phyloP scores from a whole-genome alignment of 2,797 vertebrate genomes.

The Glyptemys insculpta region DNA sequence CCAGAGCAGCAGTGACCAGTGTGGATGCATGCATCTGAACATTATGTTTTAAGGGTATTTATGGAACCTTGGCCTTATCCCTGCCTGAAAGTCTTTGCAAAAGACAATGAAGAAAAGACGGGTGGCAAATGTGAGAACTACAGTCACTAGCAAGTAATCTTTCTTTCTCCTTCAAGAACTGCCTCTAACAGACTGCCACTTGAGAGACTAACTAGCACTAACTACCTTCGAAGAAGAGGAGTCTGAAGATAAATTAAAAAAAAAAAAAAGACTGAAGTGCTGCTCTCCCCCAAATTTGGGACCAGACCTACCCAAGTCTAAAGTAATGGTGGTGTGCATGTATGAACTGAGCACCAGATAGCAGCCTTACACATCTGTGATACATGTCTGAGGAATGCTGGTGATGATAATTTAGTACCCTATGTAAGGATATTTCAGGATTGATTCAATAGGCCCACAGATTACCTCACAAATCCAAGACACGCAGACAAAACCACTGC shows the following conservation, averaged over 20 bases:
- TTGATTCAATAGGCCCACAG: too few relatives aligned
- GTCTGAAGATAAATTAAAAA: background rate
- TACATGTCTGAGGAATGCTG: too few relatives aligned
- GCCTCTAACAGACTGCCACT: background rate
- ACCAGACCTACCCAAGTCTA: background rate
- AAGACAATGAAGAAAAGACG: background rate
- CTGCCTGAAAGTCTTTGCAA: background rate
- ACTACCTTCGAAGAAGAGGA: background rate
- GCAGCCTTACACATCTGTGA: too few relatives aligned
- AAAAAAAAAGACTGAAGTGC: background rate
- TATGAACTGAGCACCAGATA: too few relatives aligned
- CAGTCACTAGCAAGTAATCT: background rate
- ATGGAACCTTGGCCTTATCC: background rate
- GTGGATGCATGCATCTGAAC: background rate
- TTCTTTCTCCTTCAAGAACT: background rate
- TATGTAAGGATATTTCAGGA: too few relatives aligned
- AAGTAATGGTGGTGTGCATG: background rate
- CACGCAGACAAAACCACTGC: too few relatives aligned
- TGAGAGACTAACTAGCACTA: background rate
- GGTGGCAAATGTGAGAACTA: background rate
- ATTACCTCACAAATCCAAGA: too few relatives aligned
- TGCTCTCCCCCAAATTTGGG: background rate
- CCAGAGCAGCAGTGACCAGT: background rate
- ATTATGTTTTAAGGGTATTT: background rate
- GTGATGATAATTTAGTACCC: too few relatives aligned